phyloP scores from a whole-genome alignment of 2,888 invertebrate species.

The Steromphala cineraria region DNA sequence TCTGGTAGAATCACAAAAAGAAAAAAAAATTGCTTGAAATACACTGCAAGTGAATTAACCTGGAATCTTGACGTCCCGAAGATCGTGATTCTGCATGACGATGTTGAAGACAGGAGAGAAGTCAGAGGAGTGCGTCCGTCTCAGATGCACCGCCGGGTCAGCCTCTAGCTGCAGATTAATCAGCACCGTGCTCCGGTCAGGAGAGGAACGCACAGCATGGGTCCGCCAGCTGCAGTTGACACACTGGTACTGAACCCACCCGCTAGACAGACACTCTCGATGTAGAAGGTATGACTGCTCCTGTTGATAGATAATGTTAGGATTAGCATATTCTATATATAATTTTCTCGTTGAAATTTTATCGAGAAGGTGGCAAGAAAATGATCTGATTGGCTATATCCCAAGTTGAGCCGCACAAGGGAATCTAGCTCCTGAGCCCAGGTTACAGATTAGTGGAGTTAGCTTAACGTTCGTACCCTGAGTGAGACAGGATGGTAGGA shows the following conservation, averaged over 20 bases:
- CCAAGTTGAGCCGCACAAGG: too few species aligned
- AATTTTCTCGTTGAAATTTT: too few species aligned
- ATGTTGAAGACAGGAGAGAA: conserved; percentile 86
- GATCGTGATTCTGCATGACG: conserved; percentile 78
- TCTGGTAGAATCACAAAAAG: too few species aligned
- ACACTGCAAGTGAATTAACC: too few species aligned
- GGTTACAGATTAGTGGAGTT: too few species aligned
- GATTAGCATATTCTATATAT: too few species aligned
- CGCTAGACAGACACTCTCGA: conserved; percentile 40
- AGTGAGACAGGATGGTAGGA: too few species aligned
- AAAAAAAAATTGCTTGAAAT: too few species aligned
- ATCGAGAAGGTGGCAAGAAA: too few species aligned
- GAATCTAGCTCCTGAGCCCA: too few species aligned
- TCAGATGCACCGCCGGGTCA: conserved; percentile 48
- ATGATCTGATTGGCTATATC: too few species aligned
- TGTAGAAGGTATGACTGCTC: conserved; percentile 57
- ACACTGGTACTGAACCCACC: conserved; percentile 56
- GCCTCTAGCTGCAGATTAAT: conserved; percentile 20
- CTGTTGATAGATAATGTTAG: conserved; percentile 38
- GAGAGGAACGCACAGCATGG: conserved; percentile 40
- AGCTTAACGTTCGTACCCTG: too few species aligned
- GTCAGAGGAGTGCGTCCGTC: conserved; percentile 60
- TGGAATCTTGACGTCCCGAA: not conserved
- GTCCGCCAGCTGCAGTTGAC: conserved; percentile 57
- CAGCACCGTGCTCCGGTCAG: not conserved